Percentiles rank a stretch among this genome's conserved stretches.
These are phyloP conservation scores for Mycetomoellerius zeteki DNA, from an alignment of 1,140 invertebrate species.

Conservation along the genomic window DNA sequence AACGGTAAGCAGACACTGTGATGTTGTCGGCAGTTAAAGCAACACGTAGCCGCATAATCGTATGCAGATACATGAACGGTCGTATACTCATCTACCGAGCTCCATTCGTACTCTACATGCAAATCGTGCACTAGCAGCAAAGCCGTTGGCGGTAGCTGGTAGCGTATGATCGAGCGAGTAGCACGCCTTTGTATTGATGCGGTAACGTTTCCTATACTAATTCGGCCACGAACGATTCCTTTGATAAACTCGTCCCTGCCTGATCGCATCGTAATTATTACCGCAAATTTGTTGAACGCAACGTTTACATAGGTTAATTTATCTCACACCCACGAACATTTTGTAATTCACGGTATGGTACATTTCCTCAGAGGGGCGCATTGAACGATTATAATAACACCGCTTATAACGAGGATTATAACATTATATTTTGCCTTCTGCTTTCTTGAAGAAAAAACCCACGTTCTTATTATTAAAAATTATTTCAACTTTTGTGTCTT, in stretches of 20 bases:
- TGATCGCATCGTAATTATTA: constrained; percentile 36
- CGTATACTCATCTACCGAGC: constrained; percentile 74
- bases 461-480: not conserved
- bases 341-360: not conserved
- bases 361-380: not conserved
- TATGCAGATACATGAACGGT: constrained; percentile 75
- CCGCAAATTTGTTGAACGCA: constrained; percentile 26
- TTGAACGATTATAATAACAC: not conserved
- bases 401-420: too few species aligned
- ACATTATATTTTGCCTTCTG: not conserved
- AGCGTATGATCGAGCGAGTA: constrained; percentile 70
- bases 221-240: constrained; percentile 47
- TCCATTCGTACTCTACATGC: constrained; percentile 77
- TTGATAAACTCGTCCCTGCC: constrained; percentile 41
- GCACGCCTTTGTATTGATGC: constrained; percentile 66
- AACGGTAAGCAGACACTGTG: constrained; percentile 12
- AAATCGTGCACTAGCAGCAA: constrained; percentile 70
- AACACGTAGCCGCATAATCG: constrained; percentile 77
- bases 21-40: constrained; percentile 75
- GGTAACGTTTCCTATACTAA: constrained; percentile 60
- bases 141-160: constrained; percentile 70
- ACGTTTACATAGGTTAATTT: constrained; percentile 39
- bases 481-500: not conserved
- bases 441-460: not conserved
- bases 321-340: constrained; percentile 9